Evolutionary conservation across 2,113 vertebrate genomes (phyloP), one percentile per base, ranked within the genome.

Genomic region (Brachyhypopomus occidentalis): DNA sequence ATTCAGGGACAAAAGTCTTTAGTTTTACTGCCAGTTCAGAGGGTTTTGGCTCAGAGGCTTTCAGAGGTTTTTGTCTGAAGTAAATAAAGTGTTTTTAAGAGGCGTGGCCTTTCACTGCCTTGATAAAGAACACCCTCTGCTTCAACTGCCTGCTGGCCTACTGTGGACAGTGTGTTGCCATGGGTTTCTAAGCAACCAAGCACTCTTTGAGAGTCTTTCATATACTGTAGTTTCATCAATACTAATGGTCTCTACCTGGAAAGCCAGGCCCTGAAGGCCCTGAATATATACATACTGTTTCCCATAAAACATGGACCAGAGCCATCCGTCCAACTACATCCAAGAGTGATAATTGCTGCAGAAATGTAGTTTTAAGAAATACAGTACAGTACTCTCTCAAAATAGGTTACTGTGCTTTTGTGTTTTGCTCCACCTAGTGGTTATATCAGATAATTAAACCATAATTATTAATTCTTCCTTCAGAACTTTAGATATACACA

Each of bases 171-270:
- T 71, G 71, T 75, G 73, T 83, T 80, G 73, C 81, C 77, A 80
- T 52, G 78, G 75, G 84, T 86, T 83, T 86, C 84, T 64, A 81
- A 86, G 84, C 81, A 86, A 86, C 81, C 76, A 27, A 58, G 70
- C 74, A 78, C 75, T 55, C 78, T 78, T 83, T 75, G 60, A 66
- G 59, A 83, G 66, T 73, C 81, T 72, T 83, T 86, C 72, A 78
- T 78, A 34, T 77, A 81, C 83, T 74, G 63, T 78, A 79, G 82
- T 79, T 79, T 75, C 55, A 52, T 11, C 22, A 79, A 59, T 30
- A 73, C 63, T 55, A 77, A 80, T 63, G 11, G 8, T 9, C 41
- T 79, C 23, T 34, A 22, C 36, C 74, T 27, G 30, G 20, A 79
- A 62, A 48, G 66, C 58, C 76, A 27, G 34, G 22, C 14, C 9